Evolutionary conservation across 2,797 vertebrate species (phyloP).

Genomic region (Anguilla pacifica): DNA sequence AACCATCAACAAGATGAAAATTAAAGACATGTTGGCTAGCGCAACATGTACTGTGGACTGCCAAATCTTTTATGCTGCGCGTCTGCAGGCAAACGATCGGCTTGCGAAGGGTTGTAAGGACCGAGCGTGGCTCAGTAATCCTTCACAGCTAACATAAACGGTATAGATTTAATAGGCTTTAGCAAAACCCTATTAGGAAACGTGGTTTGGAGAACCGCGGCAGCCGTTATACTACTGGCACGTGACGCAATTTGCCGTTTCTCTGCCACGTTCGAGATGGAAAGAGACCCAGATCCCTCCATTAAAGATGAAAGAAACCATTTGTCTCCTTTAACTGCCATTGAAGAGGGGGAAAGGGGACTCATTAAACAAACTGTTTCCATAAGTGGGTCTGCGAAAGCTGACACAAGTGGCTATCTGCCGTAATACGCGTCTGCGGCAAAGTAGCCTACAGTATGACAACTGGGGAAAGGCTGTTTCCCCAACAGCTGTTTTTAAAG

Average conservation of each 20-base stretch:
- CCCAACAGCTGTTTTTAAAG: constrained; percentile 71
- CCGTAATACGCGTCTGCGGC: not conserved
- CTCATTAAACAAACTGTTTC: constrained; percentile 10
- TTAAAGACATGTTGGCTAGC: not conserved
- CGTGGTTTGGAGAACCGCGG: constrained; percentile 25
- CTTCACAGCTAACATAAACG: constrained; percentile 58
- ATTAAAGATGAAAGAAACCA: constrained; percentile 36
- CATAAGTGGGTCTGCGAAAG: not conserved
- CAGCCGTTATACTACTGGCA: not conserved
- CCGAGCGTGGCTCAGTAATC: constrained; percentile 49
- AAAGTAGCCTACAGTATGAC: constrained; percentile 46
- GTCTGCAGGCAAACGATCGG: not conserved
- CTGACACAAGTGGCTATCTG: not conserved
- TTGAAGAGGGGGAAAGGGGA: constrained; percentile 30
- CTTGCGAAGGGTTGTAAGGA: not conserved
- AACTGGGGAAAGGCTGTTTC: constrained; percentile 72
- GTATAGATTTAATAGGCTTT: constrained; percentile 73
- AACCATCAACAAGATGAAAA: not conserved
- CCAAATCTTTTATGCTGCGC: not conserved
- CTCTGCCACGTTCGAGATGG: constrained; percentile 33
- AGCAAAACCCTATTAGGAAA: constrained; percentile 64
- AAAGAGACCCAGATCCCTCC: constrained; percentile 45
- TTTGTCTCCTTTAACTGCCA: constrained; percentile 44
- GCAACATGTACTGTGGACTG: not conserved
- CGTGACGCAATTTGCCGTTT: not conserved